Base-by-base conservation (phyloP, 2,113 vertebrate species). In the Cariama cristata region DNA sequence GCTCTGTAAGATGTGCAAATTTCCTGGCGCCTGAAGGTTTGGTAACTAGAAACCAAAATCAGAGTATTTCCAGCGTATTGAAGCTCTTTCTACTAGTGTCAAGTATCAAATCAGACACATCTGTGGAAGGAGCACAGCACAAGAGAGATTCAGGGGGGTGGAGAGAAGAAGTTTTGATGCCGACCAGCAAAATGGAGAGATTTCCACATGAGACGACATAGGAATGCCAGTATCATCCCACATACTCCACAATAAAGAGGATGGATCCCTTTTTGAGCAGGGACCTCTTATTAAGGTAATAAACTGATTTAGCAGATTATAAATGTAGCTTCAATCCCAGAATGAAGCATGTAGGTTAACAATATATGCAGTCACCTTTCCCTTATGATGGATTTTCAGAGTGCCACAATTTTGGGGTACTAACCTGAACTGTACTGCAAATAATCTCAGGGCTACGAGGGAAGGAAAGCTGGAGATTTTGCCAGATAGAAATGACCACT, bases 21-120 rank as follows among this genome's bases (percentile, higher is more conserved):
- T 96, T 91, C 91, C 86, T 64, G 69, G 19, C 86, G 95, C 95
- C 96, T 96, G 91, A 87, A 96, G 93, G 84, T 96, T 96, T 91
- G 62, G 71, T 95, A 93, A 95, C 80, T 16, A 91, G 85, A 96
- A 95, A 91, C 94, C 81, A 93, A 93, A 96, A 91, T 91, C 20
- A 1, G 66, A 82, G 67, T 74, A 75, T 74, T 97, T 93, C 38
- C 69, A 91, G 75, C 28, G 49, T 66, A 91, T 5, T 86, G 85
- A 88, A 93, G 67, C 59, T 77, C 55, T 79, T 92, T 80, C 45
- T 82, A 12, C 81, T 33, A 75, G 76, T 82, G 88, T 97, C 89
- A 84, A 75, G 79, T 93, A 90, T 88, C 93, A 95, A 94, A 90
- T 84, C 93, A 83, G 87, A 82, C 79, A 42, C 52, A 90, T 62